Evolutionary conservation across 2,888 invertebrate genomes (phyloP).

Genomic region (Cremastinae sp.): DNA sequence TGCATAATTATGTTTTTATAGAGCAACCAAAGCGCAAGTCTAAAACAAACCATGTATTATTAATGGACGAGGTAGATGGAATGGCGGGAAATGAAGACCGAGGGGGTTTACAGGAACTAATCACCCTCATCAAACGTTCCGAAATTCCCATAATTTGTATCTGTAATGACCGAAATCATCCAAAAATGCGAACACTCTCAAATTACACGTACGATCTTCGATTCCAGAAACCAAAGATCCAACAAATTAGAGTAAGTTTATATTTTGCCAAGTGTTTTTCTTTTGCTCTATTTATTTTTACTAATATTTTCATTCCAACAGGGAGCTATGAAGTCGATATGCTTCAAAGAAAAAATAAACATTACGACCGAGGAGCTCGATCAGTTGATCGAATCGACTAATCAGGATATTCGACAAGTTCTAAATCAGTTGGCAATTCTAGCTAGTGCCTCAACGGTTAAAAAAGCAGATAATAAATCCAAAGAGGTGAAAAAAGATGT

Average conservation of each 20-base stretch:
- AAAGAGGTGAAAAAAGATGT: constrained; percentile 89
- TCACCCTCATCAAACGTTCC: constrained; percentile 92
- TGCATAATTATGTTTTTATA: constrained; percentile 9
- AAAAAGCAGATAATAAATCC: constrained; percentile 47
- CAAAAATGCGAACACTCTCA: constrained; percentile 94
- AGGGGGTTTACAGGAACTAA: constrained; percentile 97
- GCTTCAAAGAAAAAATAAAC: constrained; percentile 94
- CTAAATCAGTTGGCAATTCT: constrained; percentile 94
- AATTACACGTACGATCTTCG: constrained; percentile 97
- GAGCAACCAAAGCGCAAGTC: constrained; percentile 64
- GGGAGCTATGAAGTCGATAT: constrained; percentile 95
- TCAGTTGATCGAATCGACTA: constrained; percentile 92
- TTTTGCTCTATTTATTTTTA: background rate
- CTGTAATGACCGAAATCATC: constrained; percentile 97
- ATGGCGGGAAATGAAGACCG: constrained; percentile 99
- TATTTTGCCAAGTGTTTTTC: background rate
- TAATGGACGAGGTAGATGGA: constrained; percentile 99
- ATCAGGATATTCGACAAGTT: constrained; percentile 96
- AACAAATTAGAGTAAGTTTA: constrained; percentile 90
- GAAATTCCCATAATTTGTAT: constrained; percentile 96
- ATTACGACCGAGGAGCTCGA: constrained; percentile 88
- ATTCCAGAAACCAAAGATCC: constrained; percentile 91
- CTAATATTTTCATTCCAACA: constrained; percentile 74
- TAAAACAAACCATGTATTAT: constrained; percentile 88
- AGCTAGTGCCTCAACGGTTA: constrained; percentile 79